Evolutionary conservation across 2,797 vertebrate genomes (phyloP).

Genomic region (Phaenicophaeus curvirostris): DNA sequence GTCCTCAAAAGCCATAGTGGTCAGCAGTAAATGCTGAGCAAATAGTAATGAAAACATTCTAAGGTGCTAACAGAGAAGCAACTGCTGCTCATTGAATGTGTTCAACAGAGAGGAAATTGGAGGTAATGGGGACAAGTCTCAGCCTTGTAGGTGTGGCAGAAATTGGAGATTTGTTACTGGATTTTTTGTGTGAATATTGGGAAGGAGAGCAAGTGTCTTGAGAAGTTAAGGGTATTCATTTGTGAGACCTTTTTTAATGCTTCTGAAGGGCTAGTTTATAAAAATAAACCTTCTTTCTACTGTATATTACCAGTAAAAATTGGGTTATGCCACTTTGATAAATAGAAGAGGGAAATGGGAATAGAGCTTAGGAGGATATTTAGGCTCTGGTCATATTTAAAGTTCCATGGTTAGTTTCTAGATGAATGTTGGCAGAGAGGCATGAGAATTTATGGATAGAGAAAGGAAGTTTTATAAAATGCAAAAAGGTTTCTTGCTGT

Average conservation of each 20-base stretch:
- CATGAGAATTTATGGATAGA: background rate
- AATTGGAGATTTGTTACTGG: background rate
- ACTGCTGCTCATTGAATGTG: background rate
- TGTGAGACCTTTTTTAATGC: background rate
- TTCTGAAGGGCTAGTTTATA: background rate
- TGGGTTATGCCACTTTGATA: background rate
- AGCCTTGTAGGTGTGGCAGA: accelerated
- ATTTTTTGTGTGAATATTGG: background rate
- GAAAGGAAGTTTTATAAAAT: background rate
- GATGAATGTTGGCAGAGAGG: background rate
- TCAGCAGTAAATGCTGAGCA: background rate
- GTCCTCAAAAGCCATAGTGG: background rate
- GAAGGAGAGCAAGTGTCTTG: background rate
- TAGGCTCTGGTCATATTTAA: background rate
- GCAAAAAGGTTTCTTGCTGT: background rate
- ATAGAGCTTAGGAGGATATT: background rate
- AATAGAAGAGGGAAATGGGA: background rate
- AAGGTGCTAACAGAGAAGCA: background rate
- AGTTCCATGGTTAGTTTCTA: background rate
- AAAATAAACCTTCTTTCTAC: background rate
- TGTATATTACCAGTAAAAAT: background rate
- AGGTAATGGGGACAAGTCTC: background rate
- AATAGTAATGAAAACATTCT: background rate
- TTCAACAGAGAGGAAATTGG: background rate
- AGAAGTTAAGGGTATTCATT: background rate